A percentile compares a stretch with the other conserved stretches of the same genome.
These are phyloP conservation scores for Manis javanica DNA, from an alignment of 2,797 vertebrate genomes.

Conservation along the genomic window DNA sequence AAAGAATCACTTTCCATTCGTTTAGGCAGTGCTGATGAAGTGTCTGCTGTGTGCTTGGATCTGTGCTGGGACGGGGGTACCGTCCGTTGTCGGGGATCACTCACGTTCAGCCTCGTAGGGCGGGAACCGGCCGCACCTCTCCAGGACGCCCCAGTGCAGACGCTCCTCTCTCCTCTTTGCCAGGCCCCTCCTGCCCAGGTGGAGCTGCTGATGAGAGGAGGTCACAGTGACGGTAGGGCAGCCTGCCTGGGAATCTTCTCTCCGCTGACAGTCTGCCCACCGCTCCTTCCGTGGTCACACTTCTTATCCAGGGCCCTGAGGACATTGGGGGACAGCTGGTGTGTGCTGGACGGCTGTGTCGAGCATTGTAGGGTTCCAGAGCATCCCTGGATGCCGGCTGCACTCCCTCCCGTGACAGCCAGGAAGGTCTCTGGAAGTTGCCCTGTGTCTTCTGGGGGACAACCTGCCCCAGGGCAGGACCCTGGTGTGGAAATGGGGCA, in stretches of 20 bases:
- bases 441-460: not conserved
- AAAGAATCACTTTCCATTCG: not conserved
- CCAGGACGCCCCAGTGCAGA: fast-evolving
- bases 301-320: not conserved
- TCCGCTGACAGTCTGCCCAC: too few relatives aligned
- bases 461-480: not conserved
- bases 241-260: not conserved
- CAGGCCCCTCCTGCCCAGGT: fast-evolving
- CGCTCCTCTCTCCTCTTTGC: fast-evolving
- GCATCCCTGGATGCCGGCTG: fast-evolving
- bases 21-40: not conserved
- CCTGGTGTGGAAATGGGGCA: not conserved
- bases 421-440: not conserved
- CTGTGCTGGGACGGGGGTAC: not conserved
- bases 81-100: fast-evolving
- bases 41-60: not conserved
- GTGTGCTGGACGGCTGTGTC: fast-evolving
- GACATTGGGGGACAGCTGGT: not conserved
- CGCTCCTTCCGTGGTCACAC: fast-evolving
- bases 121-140: too few relatives aligned
- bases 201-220: fast-evolving
- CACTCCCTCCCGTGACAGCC: fast-evolving
- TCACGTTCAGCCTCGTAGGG: not conserved
- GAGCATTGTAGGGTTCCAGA: not conserved
- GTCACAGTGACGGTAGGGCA: fast-evolving